A percentile compares a stretch with the other conserved stretches of the same genome.
phyloP scores from a whole-genome alignment of 2,113 vertebrate species.

The Sialia sialis region DNA sequence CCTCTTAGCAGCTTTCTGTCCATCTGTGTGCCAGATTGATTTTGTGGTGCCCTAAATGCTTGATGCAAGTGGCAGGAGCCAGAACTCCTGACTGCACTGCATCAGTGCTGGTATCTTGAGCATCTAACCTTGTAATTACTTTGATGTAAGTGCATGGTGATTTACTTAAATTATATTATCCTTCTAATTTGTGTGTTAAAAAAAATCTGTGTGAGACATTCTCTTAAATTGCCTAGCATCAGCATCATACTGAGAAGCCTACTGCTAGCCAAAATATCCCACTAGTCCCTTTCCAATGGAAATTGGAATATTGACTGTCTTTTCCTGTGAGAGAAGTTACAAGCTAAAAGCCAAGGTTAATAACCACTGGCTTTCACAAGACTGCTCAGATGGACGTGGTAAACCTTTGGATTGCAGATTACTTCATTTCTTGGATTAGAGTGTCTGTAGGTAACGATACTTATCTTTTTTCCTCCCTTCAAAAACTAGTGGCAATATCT shows the following conservation, averaged over 20 bases:
- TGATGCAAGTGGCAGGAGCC: neutral
- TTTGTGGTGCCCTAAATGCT: neutral
- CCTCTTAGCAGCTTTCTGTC: neutral
- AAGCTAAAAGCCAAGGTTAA: neutral
- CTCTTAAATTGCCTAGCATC: neutral
- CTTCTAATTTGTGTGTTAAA: neutral
- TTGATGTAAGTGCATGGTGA: neutral
- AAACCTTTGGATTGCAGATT: neutral
- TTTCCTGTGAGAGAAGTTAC: neutral
- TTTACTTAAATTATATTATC: neutral
- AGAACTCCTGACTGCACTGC: neutral
- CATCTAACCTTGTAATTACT: neutral
- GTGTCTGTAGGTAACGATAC: neutral
- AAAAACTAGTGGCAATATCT: neutral
- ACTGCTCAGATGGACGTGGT: neutral
- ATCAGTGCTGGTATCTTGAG: neutral
- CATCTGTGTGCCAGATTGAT: neutral
- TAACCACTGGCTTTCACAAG: neutral
- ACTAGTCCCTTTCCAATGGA: neutral
- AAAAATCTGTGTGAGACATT: fast-evolving
- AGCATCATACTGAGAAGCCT: neutral
- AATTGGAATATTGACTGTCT: neutral
- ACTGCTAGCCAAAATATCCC: neutral
- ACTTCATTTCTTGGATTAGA: neutral
- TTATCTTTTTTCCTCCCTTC: neutral